phyloP scores from a whole-genome alignment of 2,888 invertebrate genomes.

The Crematogaster levior region DNA sequence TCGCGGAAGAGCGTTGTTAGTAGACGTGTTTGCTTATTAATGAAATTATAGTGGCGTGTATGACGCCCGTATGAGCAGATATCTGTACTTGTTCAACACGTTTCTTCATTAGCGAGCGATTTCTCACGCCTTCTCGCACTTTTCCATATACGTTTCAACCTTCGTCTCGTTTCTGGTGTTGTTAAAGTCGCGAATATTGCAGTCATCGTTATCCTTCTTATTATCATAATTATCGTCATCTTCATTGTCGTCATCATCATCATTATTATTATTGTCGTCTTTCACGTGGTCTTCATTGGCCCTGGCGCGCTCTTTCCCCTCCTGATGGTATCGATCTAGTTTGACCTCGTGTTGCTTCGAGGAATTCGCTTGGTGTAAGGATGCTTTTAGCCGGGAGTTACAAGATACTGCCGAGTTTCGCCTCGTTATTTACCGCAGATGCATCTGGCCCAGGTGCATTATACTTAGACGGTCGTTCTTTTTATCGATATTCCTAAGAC shows the following conservation, averaged over 20 bases:
- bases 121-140: constrained; percentile 3
- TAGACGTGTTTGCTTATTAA: constrained; percentile 66
- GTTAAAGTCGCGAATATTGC: constrained; percentile 35
- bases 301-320: constrained; percentile 1
- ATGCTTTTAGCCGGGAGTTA: constrained; percentile 38
- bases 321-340: constrained; percentile 37
- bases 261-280: constrained; percentile 22
- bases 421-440: constrained; percentile 26
- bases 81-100: constrained; percentile 37
- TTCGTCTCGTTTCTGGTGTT: constrained; percentile 7
- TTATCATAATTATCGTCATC: constrained; percentile 45
- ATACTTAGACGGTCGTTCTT: background rate
- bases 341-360: constrained; percentile 46
- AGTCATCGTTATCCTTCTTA: constrained; percentile 26
- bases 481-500: background rate
- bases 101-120: constrained; percentile 48
- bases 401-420: constrained; percentile 11
- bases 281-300: constrained; percentile 26
- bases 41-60: constrained; percentile 67
- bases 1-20: constrained; percentile 53
- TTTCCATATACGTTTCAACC: constrained; percentile 7
- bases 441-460: constrained; percentile 33
- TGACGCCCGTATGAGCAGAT: constrained; percentile 32
- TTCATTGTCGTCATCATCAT: constrained; percentile 19
- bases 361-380: constrained; percentile 25